These are phyloP conservation scores for Falco novaeseelandiae DNA, from an alignment of 2,797 vertebrate species.

Conservation along the genomic window DNA sequence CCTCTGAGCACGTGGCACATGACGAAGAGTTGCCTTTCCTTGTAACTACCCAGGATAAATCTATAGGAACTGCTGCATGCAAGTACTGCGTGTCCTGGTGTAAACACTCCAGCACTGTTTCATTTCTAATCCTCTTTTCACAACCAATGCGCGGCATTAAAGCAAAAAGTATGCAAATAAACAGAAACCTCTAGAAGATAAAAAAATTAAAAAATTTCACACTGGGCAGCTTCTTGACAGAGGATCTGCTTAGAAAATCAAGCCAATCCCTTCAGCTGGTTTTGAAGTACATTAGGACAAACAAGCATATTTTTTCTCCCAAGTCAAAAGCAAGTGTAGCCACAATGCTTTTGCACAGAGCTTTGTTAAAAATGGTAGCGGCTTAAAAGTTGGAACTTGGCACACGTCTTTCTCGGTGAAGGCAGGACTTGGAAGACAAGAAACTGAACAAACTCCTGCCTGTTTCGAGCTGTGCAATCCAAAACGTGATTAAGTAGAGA, in stretches of 20 bases:
- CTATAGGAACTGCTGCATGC: accelerated
- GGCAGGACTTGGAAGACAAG: neutral
- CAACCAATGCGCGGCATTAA: accelerated
- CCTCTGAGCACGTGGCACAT: accelerated
- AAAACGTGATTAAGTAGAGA: neutral
- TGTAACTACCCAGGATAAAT: accelerated
- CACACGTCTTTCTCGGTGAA: neutral
- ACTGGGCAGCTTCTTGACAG: neutral
- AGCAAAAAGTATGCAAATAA: neutral
- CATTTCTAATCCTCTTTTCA: neutral
- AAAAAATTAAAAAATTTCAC: neutral
- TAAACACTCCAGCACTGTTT: accelerated
- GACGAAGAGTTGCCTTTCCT: neutral
- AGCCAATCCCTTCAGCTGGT: neutral
- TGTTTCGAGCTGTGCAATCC: neutral
- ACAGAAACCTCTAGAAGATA: neutral
- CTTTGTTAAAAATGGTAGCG: neutral
- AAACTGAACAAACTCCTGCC: neutral
- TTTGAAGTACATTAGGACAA: neutral
- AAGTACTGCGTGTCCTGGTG: neutral
- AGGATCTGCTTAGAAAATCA: neutral
- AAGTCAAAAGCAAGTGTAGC: neutral
- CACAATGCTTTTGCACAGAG: neutral
- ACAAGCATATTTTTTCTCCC: neutral
- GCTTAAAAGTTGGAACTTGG: neutral